Percentiles rank a stretch among this genome's conserved stretches.
These are phyloP conservation scores for Drosophila lowei DNA, from an alignment of 1,140 invertebrate species.

Conservation along the genomic window DNA sequence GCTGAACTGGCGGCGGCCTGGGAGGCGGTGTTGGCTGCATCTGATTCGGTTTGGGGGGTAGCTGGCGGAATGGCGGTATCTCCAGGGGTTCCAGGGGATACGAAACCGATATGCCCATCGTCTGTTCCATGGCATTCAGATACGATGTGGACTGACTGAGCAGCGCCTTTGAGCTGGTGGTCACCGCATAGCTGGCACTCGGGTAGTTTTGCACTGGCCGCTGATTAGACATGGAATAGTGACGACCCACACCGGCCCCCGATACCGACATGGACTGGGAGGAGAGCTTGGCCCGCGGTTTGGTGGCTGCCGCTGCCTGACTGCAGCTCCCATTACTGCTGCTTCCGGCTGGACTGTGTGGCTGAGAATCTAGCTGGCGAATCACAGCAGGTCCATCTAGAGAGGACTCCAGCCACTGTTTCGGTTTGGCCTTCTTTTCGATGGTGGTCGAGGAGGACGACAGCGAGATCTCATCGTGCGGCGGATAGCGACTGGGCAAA, in stretches of 20 bases:
- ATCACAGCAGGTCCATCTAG: slow-evolving; percentile 83
- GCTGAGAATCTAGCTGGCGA: slow-evolving; percentile 58
- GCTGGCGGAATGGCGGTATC: slow-evolving; percentile 59
- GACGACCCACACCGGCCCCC: slow-evolving; percentile 36
- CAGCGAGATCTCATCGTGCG: slow-evolving; percentile 72
- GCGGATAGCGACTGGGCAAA: slow-evolving; percentile 51
- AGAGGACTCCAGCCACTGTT: slow-evolving; percentile 84
- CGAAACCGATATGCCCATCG: slow-evolving; percentile 69
- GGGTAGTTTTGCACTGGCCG: slow-evolving; percentile 48
- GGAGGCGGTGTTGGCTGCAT: slow-evolving; percentile 79
- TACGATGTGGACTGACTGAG: slow-evolving; percentile 81
- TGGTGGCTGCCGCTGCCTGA: slow-evolving; percentile 12
- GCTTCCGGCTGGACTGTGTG: slow-evolving; percentile 54
- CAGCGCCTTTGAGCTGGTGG: slow-evolving; percentile 56
- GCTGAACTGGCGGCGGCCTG: slow-evolving; percentile 68
- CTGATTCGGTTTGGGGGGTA: slow-evolving; percentile 72
- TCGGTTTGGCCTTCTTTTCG: slow-evolving; percentile 80
- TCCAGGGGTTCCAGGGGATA: slow-evolving; percentile 75
- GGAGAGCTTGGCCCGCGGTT: slow-evolving; percentile 68
- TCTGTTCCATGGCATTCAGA: slow-evolving; percentile 75
- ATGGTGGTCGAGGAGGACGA: slow-evolving; percentile 63
- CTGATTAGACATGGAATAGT: slow-evolving; percentile 78
- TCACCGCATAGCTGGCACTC: slow-evolving; percentile 46
- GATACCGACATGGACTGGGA: slow-evolving; percentile 81
- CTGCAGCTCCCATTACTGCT: slow-evolving; percentile 38